Evolutionary conservation across 2,888 invertebrate species (phyloP).

Genomic region (Morpho achilles): DNA sequence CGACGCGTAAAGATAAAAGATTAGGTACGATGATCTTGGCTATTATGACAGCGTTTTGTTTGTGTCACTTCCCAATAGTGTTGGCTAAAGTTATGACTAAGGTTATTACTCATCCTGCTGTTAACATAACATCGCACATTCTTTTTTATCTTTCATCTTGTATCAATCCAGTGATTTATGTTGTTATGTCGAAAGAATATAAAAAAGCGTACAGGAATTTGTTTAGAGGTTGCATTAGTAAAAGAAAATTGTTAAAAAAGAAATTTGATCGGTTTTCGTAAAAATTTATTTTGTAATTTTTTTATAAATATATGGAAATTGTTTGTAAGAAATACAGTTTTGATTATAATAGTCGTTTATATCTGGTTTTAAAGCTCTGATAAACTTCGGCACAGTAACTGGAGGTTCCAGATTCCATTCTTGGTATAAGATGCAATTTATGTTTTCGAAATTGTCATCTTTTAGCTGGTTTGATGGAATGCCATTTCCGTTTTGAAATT

Average conservation of each 20-base stretch:
- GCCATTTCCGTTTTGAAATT: too few species aligned
- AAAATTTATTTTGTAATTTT: too few species aligned
- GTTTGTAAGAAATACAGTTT: too few species aligned
- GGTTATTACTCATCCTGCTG: conserved; percentile 79
- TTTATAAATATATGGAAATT: too few species aligned
- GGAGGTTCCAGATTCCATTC: too few species aligned
- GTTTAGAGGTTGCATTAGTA: conserved; percentile 72
- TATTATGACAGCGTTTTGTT: conserved; percentile 92
- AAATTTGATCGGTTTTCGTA: too few species aligned
- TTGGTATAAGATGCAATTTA: too few species aligned
- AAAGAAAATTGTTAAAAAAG: neutral
- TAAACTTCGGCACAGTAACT: too few species aligned
- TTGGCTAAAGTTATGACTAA: conserved; percentile 87
- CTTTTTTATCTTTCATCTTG: conserved; percentile 92
- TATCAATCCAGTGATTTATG: conserved; percentile 94
- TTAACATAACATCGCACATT: conserved; percentile 90
- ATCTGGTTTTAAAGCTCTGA: too few species aligned
- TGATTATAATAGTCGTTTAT: too few species aligned
- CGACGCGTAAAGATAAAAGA: conserved; percentile 86
- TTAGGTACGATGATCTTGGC: conserved; percentile 92
- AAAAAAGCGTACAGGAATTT: conserved; percentile 91
- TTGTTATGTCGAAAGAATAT: conserved; percentile 95
- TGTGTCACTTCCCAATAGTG: conserved; percentile 94
- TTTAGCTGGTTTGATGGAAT: too few species aligned
- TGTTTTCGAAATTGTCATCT: too few species aligned